Conservation (phyloP, 2,113 vertebrate species). For the Willisornis vidua region DNA sequence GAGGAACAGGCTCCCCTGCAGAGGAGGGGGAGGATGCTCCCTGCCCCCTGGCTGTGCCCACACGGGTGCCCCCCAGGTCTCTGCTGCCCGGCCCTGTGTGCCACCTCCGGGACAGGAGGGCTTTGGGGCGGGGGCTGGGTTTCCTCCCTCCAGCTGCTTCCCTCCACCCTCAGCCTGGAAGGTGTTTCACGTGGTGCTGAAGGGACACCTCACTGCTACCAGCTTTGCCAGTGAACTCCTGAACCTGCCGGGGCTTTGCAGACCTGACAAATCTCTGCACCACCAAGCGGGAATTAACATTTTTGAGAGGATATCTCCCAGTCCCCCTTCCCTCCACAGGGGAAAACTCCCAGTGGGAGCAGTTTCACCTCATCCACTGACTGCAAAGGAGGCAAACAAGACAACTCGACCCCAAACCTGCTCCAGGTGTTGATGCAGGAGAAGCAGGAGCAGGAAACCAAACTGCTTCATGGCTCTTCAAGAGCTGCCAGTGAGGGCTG, state of each 20-base stretch:
- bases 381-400: not conserved
- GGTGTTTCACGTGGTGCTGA: not conserved
- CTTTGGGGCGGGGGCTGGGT: not conserved
- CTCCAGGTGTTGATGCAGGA: not conserved
- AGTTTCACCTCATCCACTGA: not conserved
- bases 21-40: not conserved
- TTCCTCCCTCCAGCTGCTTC: not conserved
- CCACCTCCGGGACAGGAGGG: not conserved
- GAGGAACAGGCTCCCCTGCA: not conserved
- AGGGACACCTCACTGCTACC: not conserved
- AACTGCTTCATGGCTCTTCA: not conserved
- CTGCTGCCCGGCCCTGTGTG: not conserved
- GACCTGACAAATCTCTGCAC: not conserved
- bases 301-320: slow-evolving; percentile 45
- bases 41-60: accelerated
- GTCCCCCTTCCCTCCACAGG: not conserved
- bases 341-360: not conserved
- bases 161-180: not conserved
- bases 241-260: slow-evolving; percentile 7
- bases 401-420: not conserved
- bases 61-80: not conserved
- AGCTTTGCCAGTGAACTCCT: slow-evolving; percentile 4
- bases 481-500: not conserved
- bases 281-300: slow-evolving; percentile 13
- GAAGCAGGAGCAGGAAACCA: not conserved